Evolutionary conservation across 2,888 invertebrate genomes (phyloP).

Genomic region (Amphimallon solstitiale): DNA sequence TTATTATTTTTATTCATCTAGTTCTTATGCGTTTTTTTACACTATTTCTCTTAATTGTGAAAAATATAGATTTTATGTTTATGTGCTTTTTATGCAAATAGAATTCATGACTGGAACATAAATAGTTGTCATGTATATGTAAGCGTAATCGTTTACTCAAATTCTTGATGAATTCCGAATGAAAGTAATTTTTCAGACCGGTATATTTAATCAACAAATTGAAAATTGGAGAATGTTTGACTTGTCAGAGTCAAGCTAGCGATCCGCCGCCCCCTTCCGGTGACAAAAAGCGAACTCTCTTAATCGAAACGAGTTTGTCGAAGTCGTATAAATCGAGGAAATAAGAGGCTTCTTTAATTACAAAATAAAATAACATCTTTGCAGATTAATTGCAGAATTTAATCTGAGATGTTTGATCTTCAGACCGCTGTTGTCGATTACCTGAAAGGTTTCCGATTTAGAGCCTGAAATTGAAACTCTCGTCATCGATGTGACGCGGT

Average conservation of each 20-base stretch:
- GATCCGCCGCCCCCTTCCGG: constrained; percentile 12
- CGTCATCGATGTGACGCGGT: constrained; percentile 48
- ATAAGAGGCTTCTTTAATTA: constrained; percentile 58
- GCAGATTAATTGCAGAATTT: constrained; percentile 54
- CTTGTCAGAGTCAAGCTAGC: constrained; percentile 11
- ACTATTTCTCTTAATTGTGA: too few relatives aligned
- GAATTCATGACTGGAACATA: too few relatives aligned
- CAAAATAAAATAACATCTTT: constrained; percentile 57
- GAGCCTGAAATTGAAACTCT: constrained; percentile 57
- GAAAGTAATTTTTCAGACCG: background rate
- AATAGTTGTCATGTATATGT: too few relatives aligned
- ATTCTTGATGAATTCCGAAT: too few relatives aligned
- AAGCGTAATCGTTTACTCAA: too few relatives aligned
- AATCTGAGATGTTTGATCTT: constrained; percentile 59
- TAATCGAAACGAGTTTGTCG: constrained; percentile 24
- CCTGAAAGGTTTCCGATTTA: constrained; percentile 60
- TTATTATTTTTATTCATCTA: too few relatives aligned
- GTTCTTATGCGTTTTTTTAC: too few relatives aligned
- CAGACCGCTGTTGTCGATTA: constrained; percentile 54
- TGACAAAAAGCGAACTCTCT: constrained; percentile 3
- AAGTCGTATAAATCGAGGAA: constrained; percentile 25
- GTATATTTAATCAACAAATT: constrained; percentile 24
- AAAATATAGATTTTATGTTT: too few relatives aligned
- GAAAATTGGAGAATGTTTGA: constrained; percentile 25
- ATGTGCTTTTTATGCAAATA: too few relatives aligned